Evolutionary conservation across 2,797 vertebrate species (phyloP).

Genomic region (Aulostomus chinensis): DNA sequence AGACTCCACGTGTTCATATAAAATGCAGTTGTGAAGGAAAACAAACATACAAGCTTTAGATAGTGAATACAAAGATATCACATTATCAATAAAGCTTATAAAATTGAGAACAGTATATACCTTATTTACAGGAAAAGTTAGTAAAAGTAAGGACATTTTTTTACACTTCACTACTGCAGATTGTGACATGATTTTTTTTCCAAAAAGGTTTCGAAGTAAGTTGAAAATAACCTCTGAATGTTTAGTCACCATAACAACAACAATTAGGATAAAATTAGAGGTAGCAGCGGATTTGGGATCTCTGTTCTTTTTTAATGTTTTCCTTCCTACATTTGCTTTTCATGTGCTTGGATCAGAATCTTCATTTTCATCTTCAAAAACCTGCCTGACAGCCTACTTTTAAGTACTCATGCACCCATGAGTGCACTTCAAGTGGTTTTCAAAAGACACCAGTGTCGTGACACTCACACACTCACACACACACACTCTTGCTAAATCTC

Average conservation of each 20-base stretch:
- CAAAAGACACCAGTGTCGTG: conserved; percentile 72
- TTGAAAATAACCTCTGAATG: conserved; percentile 84
- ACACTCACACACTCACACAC: conserved; percentile 36
- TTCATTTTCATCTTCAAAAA: conserved; percentile 63
- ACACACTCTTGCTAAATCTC: too few species aligned
- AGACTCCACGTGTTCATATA: conserved; percentile 69
- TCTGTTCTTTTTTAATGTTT: conserved; percentile 65
- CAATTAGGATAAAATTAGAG: conserved; percentile 87
- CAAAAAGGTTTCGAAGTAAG: conserved; percentile 71
- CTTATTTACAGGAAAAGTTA: conserved; percentile 75
- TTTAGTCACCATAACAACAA: conserved; percentile 60
- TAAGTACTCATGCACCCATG: conserved; percentile 71
- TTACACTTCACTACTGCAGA: conserved; percentile 70
- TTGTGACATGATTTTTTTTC: conserved; percentile 56
- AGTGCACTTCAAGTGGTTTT: conserved; percentile 81
- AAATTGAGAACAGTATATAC: conserved; percentile 80
- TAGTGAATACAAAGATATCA: conserved; percentile 74
- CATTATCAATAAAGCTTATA: conserved; percentile 80
- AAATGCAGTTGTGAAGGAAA: conserved; percentile 47
- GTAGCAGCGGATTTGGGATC: conserved; percentile 95
- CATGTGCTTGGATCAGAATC: conserved; percentile 73
- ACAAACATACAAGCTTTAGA: conserved; percentile 55
- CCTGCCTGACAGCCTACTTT: conserved; percentile 60
- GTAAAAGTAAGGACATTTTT: conserved; percentile 71
- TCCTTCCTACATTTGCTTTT: conserved; percentile 61